These are phyloP conservation scores for Girardinichthys multiradiatus DNA, from an alignment of 2,113 vertebrate species.

Conservation along the genomic window DNA sequence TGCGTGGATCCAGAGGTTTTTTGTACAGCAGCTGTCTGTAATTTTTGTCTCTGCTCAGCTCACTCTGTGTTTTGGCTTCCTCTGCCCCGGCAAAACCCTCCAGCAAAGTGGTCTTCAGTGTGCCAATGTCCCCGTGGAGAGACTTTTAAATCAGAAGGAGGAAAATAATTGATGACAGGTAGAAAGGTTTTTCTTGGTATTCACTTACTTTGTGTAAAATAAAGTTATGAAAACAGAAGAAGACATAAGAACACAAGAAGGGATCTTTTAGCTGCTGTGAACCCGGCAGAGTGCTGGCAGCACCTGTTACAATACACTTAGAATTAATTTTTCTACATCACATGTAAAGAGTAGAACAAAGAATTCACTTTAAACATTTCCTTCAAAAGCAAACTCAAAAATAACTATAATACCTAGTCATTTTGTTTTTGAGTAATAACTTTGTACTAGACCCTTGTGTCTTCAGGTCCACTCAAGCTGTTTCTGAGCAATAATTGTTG, in stretches of 20 bases:
- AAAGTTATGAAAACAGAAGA: not conserved
- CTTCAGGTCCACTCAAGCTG: not conserved
- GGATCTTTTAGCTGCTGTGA: no score
- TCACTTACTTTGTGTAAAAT: not conserved
- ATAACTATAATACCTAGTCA: not conserved
- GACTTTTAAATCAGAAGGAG: constrained; percentile 78
- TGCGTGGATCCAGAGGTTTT: constrained; percentile 93
- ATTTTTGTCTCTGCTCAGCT: constrained; percentile 81
- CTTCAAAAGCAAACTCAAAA: not conserved
- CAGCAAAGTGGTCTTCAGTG: constrained; percentile 89
- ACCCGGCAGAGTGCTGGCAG: not conserved
- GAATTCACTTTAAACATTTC: not conserved
- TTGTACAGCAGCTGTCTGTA: constrained; percentile 92
- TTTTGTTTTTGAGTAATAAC: not conserved
- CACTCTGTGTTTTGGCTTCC: constrained; percentile 87
- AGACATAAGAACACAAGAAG: not conserved
- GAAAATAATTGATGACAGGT: not conserved
- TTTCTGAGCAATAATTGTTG: not conserved
- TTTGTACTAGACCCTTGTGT: not conserved
- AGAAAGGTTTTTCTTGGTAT: not conserved
- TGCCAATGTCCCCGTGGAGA: constrained; percentile 90
- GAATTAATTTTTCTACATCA: no score
- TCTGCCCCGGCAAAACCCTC: constrained; percentile 93
- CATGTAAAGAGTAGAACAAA: not conserved
- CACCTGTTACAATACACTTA: not conserved